Base-by-base conservation (phyloP, 2,888 invertebrate genomes). In the Agrochola litura region DNA sequence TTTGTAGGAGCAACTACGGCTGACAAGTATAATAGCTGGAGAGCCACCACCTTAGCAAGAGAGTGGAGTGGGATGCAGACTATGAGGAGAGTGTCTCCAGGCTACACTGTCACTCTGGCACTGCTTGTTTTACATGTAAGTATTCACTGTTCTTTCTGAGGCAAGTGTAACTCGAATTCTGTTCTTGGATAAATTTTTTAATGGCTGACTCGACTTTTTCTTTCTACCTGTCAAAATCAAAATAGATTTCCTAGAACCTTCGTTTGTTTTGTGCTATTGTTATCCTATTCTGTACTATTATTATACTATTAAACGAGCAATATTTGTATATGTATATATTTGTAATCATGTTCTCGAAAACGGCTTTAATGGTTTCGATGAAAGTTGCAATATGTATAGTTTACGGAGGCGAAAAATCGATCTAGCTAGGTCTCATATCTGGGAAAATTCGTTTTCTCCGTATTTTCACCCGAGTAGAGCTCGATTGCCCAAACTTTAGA, bases 31-130 rank as follows among this genome's bases (percentile, higher is more conserved):
- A 88, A 89, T 12, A 83, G 79, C 54, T 96, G 95, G 95, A 92
- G 92, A 85, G 82, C 89, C 0, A 83, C 79, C 5, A 86, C 92
- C 25, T 79, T 96, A 37, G 92, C 93, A 0, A 92, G 91, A 71
- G 95, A 96, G 80, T 96, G 95, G 96, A 91, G 90, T 58, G 58
- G 75, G 2, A 82, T 95, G 89, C 96, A 95, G 81, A 92, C 94
- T 0, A 87, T 84, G 64, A 92, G 96, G n/a, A 90, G 93, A 80
- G 94, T 92, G 0, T 87, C 90, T 2, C 94, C 95, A 0, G 92
- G 90, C 0, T 90, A 86, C 64, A 95, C 94, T 2, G 89, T 92
- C 6, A 88, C 91, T 6, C 25, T 94, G 6, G 84, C 95, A 0
- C 86, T 96, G 12, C 54, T 94, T 2, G 77, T 93, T 25, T 80